Percentiles rank a stretch among this genome's conserved stretches.
Evolutionary conservation across 2,888 invertebrate genomes (phyloP).

Genomic region (Silvanus unidentatus): DNA sequence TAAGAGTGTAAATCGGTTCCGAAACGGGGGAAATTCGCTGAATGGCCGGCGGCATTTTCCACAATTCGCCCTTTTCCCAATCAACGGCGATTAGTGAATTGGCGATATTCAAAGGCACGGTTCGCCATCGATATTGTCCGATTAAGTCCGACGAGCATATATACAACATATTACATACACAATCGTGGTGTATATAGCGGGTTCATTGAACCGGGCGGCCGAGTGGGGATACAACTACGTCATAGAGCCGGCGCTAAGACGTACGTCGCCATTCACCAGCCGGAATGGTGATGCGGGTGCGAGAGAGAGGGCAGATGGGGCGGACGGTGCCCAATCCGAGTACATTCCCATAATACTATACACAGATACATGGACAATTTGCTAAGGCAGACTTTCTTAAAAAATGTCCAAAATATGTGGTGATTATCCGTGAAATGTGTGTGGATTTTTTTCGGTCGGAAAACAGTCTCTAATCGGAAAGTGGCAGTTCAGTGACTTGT

Average conservation of each 20-base stretch:
- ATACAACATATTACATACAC: constrained; percentile 15
- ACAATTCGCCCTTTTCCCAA: neutral
- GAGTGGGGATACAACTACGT: constrained; percentile 42
- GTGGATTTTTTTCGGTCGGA: constrained; percentile 14
- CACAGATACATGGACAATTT: constrained; percentile 45
- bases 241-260: constrained; percentile 38
- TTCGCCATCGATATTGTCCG: constrained; percentile 30
- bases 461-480: no score
- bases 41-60: neutral
- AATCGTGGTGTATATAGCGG: constrained; percentile 38
- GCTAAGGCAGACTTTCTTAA: constrained; percentile 43
- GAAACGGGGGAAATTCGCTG: neutral
- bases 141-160: constrained; percentile 22
- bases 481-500: no score
- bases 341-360: constrained; percentile 41
- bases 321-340: constrained; percentile 16
- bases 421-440: constrained; percentile 26
- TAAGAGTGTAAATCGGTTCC: neutral
- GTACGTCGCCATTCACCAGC: constrained; percentile 29
- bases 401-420: constrained; percentile 43
- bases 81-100: no score
- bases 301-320: constrained; percentile 21
- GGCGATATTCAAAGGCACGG: constrained; percentile 6
- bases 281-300: constrained; percentile 13
- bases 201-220: constrained; percentile 39